A percentile compares a stretch with the other conserved stretches of the same genome.
phyloP scores from a whole-genome alignment of 2,888 invertebrate species.

The Gandaritis pyraliata region DNA sequence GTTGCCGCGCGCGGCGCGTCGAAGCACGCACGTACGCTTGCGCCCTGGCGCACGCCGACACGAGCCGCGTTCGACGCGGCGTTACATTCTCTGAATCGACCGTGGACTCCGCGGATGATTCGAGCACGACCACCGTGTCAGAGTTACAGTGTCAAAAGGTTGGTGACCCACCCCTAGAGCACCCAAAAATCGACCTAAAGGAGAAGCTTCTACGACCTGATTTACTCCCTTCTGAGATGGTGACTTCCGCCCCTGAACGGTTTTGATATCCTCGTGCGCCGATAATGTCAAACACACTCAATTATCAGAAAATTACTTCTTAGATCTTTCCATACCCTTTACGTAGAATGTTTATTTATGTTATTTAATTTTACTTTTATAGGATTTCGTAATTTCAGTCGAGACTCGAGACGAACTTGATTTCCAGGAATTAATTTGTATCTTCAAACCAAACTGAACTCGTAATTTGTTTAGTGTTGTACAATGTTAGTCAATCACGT shows the following conservation, averaged over 20 bases:
- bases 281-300: slow-evolving; percentile 66
- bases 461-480: not conserved
- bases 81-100: slow-evolving; percentile 81
- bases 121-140: slow-evolving; percentile 68
- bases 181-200: slow-evolving; percentile 63
- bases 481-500: not conserved
- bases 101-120: slow-evolving; percentile 62
- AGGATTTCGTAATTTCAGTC: not conserved
- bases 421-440: not conserved
- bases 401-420: not conserved
- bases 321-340: slow-evolving; percentile 1
- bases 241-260: slow-evolving; percentile 52
- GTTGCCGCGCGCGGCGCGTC: slow-evolving; percentile 82
- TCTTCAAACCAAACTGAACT: not conserved
- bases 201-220: slow-evolving; percentile 47
- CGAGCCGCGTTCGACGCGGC: slow-evolving; percentile 79
- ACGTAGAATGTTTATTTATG: not conserved
- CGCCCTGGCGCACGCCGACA: slow-evolving; percentile 79
- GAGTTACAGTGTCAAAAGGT: slow-evolving; percentile 83
- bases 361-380: not conserved
- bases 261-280: slow-evolving; percentile 64
- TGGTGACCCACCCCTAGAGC: slow-evolving; percentile 71
- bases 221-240: slow-evolving; percentile 47
- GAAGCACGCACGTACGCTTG: slow-evolving; percentile 64
- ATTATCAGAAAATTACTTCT: slow-evolving; percentile 30